Base-by-base conservation (phyloP, 2,797 vertebrate genomes). In the Cossypha caffra region DNA sequence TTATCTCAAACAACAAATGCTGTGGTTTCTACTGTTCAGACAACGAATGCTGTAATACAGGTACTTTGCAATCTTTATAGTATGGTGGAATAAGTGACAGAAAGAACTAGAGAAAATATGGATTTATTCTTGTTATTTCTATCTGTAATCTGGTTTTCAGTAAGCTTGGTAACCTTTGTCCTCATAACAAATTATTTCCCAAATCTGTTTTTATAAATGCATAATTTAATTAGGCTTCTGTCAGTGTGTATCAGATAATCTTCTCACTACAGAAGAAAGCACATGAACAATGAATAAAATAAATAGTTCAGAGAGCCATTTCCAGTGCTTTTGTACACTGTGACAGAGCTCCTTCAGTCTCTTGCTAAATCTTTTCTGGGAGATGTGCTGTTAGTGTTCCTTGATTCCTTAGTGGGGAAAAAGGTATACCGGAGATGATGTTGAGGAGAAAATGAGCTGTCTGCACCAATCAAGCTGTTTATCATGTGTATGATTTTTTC, bases 21-120 rank as follows among this genome's bases (percentile, higher is more conserved):
- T 69, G 93, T 97, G 84, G 81, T 91, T 88, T 92, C 98, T 79
- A 33, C 97, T 90, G 95, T 91, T 94, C 96, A 97, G 40, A 95
- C 97, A 82, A 73, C 97, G 13, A 38, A 38, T 95, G 93, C 97
- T 94, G 77, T 92, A 82, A 90, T 95, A 88, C 98, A 98, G 94
- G 98, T 98, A 97, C 92, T 97, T 96, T 79, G 35, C 79, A 42
- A 66, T 35, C 33, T 90, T 92, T 83, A 24, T 31, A 38, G 13
- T 19, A 4, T 11, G 4, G 17, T 88, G 25, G 20, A 82, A 19
- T 62, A 78, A 91, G 33, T 43, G 52, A 24, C 58, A 55, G 63
- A 86, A 73, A n/a, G 40, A 87, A 35, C 29, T 82, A 47, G 55
- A 57, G 45, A 77, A 86, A 77, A 51, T 52, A 61, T 4, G 33